phyloP scores from a whole-genome alignment of 2,113 vertebrate species.

The Chaetura pelagica region DNA sequence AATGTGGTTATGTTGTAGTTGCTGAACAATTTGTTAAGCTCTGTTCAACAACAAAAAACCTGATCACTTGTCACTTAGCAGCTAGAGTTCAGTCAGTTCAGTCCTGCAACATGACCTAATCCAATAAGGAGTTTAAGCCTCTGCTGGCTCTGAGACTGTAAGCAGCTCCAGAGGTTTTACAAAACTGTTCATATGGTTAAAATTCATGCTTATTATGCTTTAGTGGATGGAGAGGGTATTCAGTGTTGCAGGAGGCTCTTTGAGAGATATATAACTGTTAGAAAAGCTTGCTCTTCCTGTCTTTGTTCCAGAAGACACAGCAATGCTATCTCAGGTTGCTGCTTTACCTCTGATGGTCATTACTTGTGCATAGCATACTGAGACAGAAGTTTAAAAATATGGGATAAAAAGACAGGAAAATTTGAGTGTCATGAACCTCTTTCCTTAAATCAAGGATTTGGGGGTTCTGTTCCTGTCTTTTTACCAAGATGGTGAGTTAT shows the following conservation, averaged over 20 bases:
- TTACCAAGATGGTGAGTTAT: slow-evolving; percentile 77
- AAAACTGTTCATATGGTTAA: neutral
- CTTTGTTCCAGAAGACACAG: slow-evolving; percentile 73
- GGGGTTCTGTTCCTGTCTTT: slow-evolving; percentile 78
- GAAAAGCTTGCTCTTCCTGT: neutral
- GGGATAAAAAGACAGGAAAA: slow-evolving; percentile 76
- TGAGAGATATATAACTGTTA: neutral
- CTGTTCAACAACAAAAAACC: neutral
- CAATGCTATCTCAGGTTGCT: slow-evolving; percentile 79
- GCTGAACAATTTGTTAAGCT: neutral
- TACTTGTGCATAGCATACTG: slow-evolving; percentile 83
- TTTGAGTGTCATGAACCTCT: slow-evolving; percentile 68
- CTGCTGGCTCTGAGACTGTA: neutral
- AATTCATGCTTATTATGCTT: neutral
- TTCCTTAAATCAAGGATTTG: slow-evolving; percentile 64
- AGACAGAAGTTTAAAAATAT: slow-evolving; percentile 82
- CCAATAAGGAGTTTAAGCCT: neutral
- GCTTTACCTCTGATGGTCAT: slow-evolving; percentile 77
- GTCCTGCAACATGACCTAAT: neutral
- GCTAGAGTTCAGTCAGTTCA: neutral
- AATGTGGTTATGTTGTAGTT: neutral
- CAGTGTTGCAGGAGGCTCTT: neutral
- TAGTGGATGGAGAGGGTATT: neutral
- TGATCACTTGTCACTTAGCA: neutral
- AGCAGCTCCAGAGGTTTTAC: neutral